A percentile compares a stretch with the other conserved stretches of the same genome.
phyloP scores from a whole-genome alignment of 2,888 invertebrate genomes.

The Leptopilina drosophilae region DNA sequence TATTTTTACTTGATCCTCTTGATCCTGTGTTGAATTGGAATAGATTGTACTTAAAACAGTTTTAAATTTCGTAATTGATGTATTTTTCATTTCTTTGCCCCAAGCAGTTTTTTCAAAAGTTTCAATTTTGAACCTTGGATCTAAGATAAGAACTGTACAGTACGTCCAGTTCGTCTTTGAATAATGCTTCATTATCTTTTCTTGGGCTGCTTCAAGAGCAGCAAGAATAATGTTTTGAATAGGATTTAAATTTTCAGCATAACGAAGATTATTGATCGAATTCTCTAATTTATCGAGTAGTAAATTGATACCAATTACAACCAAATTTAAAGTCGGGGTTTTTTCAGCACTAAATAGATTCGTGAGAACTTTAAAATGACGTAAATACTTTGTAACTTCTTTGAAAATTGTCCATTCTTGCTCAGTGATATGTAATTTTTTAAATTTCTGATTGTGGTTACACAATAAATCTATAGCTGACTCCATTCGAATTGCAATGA shows the following conservation, averaged over 20 bases:
- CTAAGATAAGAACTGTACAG: slow-evolving; percentile 40
- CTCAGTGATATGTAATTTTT: slow-evolving; percentile 38
- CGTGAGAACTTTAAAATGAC: slow-evolving; percentile 43
- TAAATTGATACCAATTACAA: slow-evolving; percentile 48
- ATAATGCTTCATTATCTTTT: slow-evolving; percentile 47
- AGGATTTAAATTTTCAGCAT: slow-evolving; percentile 34
- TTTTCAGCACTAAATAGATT: slow-evolving; percentile 52
- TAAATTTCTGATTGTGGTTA: not conserved
- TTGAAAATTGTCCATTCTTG: slow-evolving; percentile 48
- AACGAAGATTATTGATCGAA: slow-evolving; percentile 39
- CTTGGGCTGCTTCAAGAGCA: slow-evolving; percentile 44
- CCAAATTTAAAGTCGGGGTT: slow-evolving; percentile 50
- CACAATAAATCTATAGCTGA: slow-evolving; percentile 12
- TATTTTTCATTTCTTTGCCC: slow-evolving; percentile 41
- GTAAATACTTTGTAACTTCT: slow-evolving; percentile 41
- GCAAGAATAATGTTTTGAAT: slow-evolving; percentile 43
- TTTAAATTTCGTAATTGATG: not conserved
- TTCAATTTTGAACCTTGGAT: slow-evolving; percentile 48
- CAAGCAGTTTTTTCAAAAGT: slow-evolving; percentile 39
- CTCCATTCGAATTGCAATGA: not conserved
- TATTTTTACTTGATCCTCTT: not conserved
- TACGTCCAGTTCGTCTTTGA: slow-evolving; percentile 46
- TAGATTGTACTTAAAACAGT: not conserved
- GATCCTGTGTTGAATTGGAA: not conserved
- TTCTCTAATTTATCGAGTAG: slow-evolving; percentile 48